These are phyloP conservation scores for Chaetodon auriga DNA, from an alignment of 2,113 vertebrate species.

Conservation along the genomic window DNA sequence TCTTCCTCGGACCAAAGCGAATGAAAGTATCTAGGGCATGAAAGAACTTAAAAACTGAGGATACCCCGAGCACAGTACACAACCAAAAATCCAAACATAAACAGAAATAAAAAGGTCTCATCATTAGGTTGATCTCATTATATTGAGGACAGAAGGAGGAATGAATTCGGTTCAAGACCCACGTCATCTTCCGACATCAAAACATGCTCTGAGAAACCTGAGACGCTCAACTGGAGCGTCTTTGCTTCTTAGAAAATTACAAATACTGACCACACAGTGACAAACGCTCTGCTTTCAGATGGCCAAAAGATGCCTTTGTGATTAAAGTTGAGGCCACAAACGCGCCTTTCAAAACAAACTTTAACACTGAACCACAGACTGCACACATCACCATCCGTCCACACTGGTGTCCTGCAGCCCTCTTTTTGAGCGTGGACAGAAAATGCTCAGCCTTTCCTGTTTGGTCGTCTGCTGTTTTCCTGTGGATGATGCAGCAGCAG, in stretches of 20 bases:
- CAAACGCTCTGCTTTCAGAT: neutral
- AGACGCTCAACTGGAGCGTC: neutral
- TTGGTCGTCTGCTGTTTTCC: slow-evolving; percentile 1
- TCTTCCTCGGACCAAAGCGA: slow-evolving; percentile 5
- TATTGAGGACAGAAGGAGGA: neutral
- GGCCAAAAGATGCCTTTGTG: neutral
- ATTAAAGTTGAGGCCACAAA: neutral
- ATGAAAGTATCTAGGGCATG: neutral
- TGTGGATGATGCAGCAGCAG: neutral
- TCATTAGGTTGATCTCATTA: neutral
- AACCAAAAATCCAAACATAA: neutral
- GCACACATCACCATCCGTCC: neutral
- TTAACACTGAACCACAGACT: neutral
- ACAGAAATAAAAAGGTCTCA: neutral
- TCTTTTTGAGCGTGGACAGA: slow-evolving; percentile 56
- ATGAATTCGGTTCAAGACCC: neutral
- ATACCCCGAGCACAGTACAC: neutral
- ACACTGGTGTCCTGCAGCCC: slow-evolving; percentile 4
- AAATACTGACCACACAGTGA: slow-evolving; percentile 4
- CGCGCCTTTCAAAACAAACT: neutral
- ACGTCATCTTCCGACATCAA: neutral
- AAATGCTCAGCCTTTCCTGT: slow-evolving; percentile 6
- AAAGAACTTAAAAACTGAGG: neutral
- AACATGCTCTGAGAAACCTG: neutral
- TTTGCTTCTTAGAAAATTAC: neutral